phyloP scores from a whole-genome alignment of 1,140 invertebrate genomes.

The Venturia canescens region DNA sequence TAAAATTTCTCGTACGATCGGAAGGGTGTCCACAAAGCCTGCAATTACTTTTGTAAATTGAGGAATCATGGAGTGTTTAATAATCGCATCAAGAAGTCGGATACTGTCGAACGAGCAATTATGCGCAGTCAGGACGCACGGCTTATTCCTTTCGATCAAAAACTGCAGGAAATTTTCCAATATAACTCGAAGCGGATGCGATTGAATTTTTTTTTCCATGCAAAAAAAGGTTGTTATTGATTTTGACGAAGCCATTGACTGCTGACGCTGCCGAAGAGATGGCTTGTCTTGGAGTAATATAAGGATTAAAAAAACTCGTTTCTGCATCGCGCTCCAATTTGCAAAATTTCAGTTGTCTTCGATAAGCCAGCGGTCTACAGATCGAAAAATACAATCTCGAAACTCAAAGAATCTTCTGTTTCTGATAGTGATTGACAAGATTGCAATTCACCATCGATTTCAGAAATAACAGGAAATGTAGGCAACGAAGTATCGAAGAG shows the following conservation, averaged over 20 bases:
- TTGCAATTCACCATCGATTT: not conserved
- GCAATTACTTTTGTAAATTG: constrained; percentile 34
- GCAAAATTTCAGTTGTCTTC: constrained; percentile 28
- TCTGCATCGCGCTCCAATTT: constrained; percentile 33
- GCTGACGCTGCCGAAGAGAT: constrained; percentile 24
- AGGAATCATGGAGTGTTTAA: constrained; percentile 10
- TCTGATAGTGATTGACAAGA: not conserved
- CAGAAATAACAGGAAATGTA: not conserved
- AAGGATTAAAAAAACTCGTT: constrained; percentile 9
- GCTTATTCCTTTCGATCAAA: constrained; percentile 23
- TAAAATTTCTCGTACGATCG: too few species aligned
- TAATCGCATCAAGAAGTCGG: constrained; percentile 19
- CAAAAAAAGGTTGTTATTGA: constrained; percentile 29
- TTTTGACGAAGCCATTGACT: constrained; percentile 32
- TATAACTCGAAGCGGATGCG: constrained; percentile 21
- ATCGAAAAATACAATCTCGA: constrained; percentile 39
- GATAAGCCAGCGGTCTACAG: constrained; percentile 32
- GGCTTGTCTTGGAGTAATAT: constrained; percentile 26
- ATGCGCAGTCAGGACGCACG: constrained; percentile 28
- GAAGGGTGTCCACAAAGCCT: too few species aligned
- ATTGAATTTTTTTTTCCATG: constrained; percentile 16
- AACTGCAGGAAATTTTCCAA: constrained; percentile 28
- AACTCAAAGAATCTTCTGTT: constrained; percentile 1
- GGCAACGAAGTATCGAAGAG: not conserved
- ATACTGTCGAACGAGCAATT: constrained; percentile 41